Evolutionary conservation across 2,113 vertebrate genomes (phyloP), one percentile per base, ranked within the genome.

Genomic region (Puntigrus tetrazona): DNA sequence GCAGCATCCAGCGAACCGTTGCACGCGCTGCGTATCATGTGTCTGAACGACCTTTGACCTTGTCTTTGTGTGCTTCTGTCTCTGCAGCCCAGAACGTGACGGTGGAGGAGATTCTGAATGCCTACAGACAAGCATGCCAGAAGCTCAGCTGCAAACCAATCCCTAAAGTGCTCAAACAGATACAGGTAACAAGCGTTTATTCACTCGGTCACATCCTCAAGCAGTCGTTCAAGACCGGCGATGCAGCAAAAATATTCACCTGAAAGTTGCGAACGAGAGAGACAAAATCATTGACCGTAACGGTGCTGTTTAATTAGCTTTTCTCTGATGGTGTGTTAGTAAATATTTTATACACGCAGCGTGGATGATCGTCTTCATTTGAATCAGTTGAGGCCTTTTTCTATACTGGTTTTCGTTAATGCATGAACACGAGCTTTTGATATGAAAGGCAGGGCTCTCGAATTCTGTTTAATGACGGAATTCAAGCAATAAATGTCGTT

Each of bases 81-180:
- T 92, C 61, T 92, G 1, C 94, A 99, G 97, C 97, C 91, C 96
- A 96, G 91, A 97, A 98, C 13, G 97, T 96, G 93, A 98, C 97
- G 0, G 95, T 98, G 61, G 96, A 98, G 0, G 97, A 98, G 82
- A 95, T 98, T 80, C 22, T 97, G 57, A 85, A 91, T 0, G 95
- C 96, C 80, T 99, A 99, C 92, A 95, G 93, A 86, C 96, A 96
- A 80, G 95, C 96, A 89, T 99, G 97, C 91, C 96, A 97, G 93
- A 99, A 98, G 82, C 95, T 99, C 78, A 98, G 94, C 94, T 97
- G 96, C 93, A 96, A 96, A 77, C 96, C 97, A 88, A 96, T 97
- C n/a, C 92, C 96, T 82, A 97, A 97, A 92, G 95, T 99, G 65
- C 94, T 98, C 80, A 94, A 94, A 89, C 97, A 99, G 92, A 96